phyloP scores from a whole-genome alignment of 2,797 vertebrate genomes.

The Tenualosa ilisha region DNA sequence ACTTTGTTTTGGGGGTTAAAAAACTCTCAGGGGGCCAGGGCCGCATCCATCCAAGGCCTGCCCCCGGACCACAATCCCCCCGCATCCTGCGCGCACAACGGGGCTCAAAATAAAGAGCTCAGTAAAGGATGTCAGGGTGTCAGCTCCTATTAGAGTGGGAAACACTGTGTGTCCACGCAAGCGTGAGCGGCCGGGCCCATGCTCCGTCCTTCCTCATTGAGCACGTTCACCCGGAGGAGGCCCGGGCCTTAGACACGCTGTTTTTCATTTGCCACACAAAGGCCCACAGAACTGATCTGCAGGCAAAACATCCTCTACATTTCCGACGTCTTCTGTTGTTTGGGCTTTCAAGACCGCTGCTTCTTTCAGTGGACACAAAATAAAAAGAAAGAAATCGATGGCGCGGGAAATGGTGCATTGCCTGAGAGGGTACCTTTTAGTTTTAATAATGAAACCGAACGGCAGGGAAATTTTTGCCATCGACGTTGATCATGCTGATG shows the following conservation, averaged over 20 bases:
- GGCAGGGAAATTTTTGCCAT: neutral
- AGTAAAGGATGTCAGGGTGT: constrained; percentile 74
- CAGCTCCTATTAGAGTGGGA: constrained; percentile 70
- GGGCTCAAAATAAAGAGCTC: constrained; percentile 75
- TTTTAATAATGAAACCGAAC: neutral
- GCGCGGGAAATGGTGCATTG: neutral
- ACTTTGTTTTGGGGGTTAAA: constrained; percentile 79
- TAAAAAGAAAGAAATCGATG: constrained; percentile 15
- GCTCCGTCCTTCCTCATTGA: constrained; percentile 36
- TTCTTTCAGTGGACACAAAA: neutral
- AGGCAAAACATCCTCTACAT: constrained; percentile 76
- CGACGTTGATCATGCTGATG: neutral
- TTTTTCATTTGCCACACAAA: constrained; percentile 72
- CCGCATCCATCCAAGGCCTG: constrained; percentile 59
- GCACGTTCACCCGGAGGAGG: constrained; percentile 59
- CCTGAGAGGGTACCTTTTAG: neutral
- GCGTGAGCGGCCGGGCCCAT: constrained; percentile 46
- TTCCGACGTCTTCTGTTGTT: constrained; percentile 65
- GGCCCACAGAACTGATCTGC: constrained; percentile 69
- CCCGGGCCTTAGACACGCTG: constrained; percentile 73
- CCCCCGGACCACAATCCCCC: constrained; percentile 45
- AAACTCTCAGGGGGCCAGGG: constrained; percentile 72
- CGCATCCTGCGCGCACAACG: constrained; percentile 39
- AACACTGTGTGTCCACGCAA: constrained; percentile 66
- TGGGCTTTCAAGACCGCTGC: neutral